Conservation (phyloP, 2,797 vertebrate species). For the Hephaestus fuliginosus region DNA sequence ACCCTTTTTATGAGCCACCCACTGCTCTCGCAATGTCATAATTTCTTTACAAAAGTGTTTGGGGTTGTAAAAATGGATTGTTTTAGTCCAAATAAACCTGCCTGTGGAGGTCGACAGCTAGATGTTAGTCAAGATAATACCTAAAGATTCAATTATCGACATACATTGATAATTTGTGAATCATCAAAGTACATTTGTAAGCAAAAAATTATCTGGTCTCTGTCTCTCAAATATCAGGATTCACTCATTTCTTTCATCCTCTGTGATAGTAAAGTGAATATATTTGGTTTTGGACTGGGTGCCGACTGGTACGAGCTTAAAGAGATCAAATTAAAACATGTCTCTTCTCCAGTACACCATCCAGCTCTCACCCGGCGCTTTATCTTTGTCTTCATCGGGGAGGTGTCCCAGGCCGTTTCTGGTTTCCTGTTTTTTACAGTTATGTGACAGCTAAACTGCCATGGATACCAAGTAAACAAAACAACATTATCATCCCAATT, state of each 20-base stretch:
- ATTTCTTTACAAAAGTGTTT: not conserved
- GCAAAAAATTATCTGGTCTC: not conserved
- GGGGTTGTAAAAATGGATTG: no score
- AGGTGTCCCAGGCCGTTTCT: not conserved
- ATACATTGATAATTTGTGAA: not conserved
- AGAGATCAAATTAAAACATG: conserved; percentile 1
- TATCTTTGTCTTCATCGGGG: not conserved
- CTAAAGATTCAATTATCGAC: not conserved
- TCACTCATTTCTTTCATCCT: not conserved
- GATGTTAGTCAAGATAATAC: not conserved
- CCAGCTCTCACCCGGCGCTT: not conserved
- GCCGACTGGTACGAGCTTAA: no score
- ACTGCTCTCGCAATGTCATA: conserved; percentile 19
- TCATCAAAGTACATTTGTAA: not conserved
- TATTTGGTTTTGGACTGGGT: not conserved
- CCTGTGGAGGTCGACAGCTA: not conserved
- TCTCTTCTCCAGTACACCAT: not conserved
- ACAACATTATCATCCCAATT: not conserved
- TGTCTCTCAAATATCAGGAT: not conserved
- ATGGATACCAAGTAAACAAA: not conserved
- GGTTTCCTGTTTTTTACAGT: not conserved
- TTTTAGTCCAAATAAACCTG: not conserved
- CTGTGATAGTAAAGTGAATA: not conserved
- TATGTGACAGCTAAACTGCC: not conserved
- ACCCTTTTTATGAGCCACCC: conserved; percentile 24